Evolutionary conservation across 2,888 invertebrate species (phyloP).

Genomic region (Phyto melanocephala): DNA sequence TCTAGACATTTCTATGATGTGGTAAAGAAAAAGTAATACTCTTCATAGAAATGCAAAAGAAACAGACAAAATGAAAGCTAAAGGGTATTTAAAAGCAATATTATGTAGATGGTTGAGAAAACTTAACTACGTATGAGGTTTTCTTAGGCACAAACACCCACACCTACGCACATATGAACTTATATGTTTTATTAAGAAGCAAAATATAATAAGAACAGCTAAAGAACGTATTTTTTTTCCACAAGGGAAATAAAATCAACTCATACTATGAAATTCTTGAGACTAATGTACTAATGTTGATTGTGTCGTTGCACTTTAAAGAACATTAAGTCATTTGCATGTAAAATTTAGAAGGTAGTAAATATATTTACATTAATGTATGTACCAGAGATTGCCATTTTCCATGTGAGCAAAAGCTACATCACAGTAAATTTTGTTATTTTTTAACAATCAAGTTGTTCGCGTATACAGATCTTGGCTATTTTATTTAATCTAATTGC

Average conservation of each 20-base stretch:
- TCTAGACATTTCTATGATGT: background rate
- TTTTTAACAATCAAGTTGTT: no score
- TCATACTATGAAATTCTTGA: slow-evolving; percentile 29
- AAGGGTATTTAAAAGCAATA: slow-evolving; percentile 52
- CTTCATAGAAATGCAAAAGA: background rate
- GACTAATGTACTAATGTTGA: slow-evolving; percentile 36
- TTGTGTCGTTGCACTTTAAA: slow-evolving; percentile 61
- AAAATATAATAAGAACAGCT: background rate
- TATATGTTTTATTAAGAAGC: background rate
- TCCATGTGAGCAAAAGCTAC: no score
- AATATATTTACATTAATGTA: no score
- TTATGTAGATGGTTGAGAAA: slow-evolving; percentile 37
- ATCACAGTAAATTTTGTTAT: no score
- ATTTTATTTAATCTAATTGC: no score
- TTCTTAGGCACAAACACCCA: background rate
- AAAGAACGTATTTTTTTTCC: background rate
- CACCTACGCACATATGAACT: background rate
- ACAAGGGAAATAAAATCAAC: background rate
- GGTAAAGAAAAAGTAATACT: slow-evolving; percentile 1
- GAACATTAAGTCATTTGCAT: slow-evolving; percentile 58
- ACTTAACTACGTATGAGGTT: slow-evolving; percentile 11
- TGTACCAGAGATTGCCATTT: no score
- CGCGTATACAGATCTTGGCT: no score
- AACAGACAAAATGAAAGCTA: background rate
- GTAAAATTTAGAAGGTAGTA: background rate